phyloP scores from a whole-genome alignment of 2,888 invertebrate genomes.

The Hypomecis punctinalis region DNA sequence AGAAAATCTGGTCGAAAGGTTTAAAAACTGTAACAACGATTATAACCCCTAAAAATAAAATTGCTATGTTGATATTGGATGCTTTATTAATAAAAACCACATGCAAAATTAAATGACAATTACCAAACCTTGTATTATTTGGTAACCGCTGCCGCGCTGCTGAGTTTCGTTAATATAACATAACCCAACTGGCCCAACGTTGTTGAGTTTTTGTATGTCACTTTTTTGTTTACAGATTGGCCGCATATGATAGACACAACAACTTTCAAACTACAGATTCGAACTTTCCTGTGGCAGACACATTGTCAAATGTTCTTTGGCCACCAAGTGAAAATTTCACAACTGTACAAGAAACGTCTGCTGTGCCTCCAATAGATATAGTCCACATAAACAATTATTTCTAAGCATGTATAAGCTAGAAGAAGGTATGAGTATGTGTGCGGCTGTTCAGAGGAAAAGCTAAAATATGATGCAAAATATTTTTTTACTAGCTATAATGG shows the following conservation, averaged over 20 bases:
- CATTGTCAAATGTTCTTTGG: background rate
- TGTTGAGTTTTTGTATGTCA: too few species aligned
- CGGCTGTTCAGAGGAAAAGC: background rate
- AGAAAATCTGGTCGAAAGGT: too few species aligned
- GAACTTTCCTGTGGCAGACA: background rate
- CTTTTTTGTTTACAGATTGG: background rate
- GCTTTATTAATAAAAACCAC: too few species aligned
- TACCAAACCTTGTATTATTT: too few species aligned
- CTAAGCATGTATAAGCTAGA: background rate
- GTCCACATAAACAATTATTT: background rate
- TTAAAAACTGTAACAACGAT: too few species aligned
- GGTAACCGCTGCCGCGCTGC: too few species aligned
- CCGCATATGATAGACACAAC: background rate
- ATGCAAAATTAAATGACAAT: too few species aligned
- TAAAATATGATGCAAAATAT: background rate
- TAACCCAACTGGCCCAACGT: too few species aligned
- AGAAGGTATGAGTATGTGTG: slow-evolving; percentile 4
- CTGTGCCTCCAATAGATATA: slow-evolving; percentile 1
- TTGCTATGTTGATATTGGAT: too few species aligned
- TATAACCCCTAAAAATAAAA: too few species aligned
- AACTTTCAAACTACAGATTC: background rate
- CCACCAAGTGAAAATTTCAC: background rate
- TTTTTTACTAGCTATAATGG: background rate
- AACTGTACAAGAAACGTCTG: background rate
- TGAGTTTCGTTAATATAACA: too few species aligned